Base-by-base conservation (phyloP, 2,888 invertebrate genomes). In the Neoitamus cyanurus region DNA sequence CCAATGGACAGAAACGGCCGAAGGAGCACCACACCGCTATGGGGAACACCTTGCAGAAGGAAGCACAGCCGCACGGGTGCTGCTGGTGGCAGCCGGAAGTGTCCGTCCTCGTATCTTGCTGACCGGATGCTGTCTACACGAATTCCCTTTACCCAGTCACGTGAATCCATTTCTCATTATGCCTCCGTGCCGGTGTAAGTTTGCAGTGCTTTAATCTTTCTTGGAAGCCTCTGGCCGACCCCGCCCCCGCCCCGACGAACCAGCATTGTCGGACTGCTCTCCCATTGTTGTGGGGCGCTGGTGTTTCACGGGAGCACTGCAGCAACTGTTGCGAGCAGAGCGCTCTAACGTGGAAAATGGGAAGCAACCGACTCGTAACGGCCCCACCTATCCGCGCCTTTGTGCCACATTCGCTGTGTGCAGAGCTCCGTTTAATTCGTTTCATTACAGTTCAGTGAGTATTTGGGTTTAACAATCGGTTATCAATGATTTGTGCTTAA, bases 401-500 rank as follows among this genome's bases (percentile, higher is more conserved):
- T 75, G 37, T 82, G 48, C 72, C 58, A 36, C 34, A 83, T 75
- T 83, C 70, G 73, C 77, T 46, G 84, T 85, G 87, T 87, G 87
- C 88, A 88, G 85, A 87, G 87, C 87, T 87, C 87, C 88, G 88
- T 89, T 89, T 90, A 90, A 90, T 89, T 89, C 89, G 88, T 89
- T 89, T 88, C 89, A 88, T 89, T 88, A 89, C 90, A 89, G 90
- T 89, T 89, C 89, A 89, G 87, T 89, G 89, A 88, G 88, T 89
- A 89, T 89, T 89, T 89, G 89, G 89, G 89, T 89, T 88, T 88
- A 89, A 89, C 89, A 89, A 89, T 89, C 89, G 89, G 88, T 88
- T 89, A 89, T 88, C 89, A 89, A 89, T 89, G 89, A 88, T 89
- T 88, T 88, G 89, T 88, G 88, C 88, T 88, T 89, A 88, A 89